Evolutionary conservation across 2,797 vertebrate genomes (phyloP), one percentile per base, ranked within the genome.

Genomic region (Peromyscus attwateri): DNA sequence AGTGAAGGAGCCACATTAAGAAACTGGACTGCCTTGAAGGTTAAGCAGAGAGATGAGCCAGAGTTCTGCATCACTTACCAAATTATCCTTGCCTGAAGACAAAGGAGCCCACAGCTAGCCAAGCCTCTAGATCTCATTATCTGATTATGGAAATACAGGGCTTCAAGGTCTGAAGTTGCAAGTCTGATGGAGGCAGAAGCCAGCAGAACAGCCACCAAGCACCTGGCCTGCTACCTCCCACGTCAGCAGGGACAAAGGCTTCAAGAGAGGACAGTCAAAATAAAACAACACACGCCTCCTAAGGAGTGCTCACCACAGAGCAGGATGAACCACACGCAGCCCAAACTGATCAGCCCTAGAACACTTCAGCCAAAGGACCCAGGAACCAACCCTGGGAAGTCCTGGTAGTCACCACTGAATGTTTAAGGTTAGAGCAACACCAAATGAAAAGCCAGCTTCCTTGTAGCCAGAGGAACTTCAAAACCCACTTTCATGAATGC

Each of bases 21-120:
- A 94, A 92, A 75, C 27, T 43, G 34, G 64, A 25, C n/a, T 46
- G 92, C 25, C 71, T 87, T 66, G n/a, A 96, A 87, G 29, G 19
- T 84, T 52, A 81, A 80, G 40, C 46, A 82, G 11, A 73, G 31
- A 60, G 34, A 34, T 43, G 14, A 96, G 25, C 68, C 52, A 52
- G 34, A 90, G 49, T 92, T 73, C 8, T 83, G 81, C 27, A 82
- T 37, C 83, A 83, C 23, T 81, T 34, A 62, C 57, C n/a, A 75
- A 70, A 64, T 81, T 90, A 68, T 70, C 43, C 52, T 70, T 83
- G 60, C 17, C 49, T 62, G 19, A 55, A 46, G n/a, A 55, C 37
- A 29, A 89, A 60, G 31, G 31, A 89, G 21, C 34, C 46, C 52
- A 92, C 83, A 73, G 40, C 7, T 49, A 79, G 43, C 34, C 6